Evolutionary conservation across 2,113 vertebrate genomes (phyloP).

Genomic region (Sapayoa aenigma): DNA sequence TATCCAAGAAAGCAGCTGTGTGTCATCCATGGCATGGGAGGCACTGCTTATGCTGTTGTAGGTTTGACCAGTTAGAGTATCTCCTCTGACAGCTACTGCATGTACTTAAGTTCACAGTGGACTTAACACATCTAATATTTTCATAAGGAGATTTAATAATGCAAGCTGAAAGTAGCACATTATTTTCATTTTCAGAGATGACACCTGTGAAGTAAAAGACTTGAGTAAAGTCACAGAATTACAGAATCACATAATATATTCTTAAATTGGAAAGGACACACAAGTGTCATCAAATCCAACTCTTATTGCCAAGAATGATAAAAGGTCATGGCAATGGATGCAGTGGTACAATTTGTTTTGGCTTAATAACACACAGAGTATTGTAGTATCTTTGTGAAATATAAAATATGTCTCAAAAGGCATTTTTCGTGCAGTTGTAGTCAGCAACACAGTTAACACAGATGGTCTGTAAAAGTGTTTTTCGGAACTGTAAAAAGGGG

Average conservation of each 20-base stretch:
- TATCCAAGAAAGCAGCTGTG: neutral
- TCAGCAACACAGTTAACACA: neutral
- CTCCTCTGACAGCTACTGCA: neutral
- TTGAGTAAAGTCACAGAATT: neutral
- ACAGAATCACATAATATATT: neutral
- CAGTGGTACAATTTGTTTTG: neutral
- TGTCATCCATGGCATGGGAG: neutral
- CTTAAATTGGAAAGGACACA: neutral
- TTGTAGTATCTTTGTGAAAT: neutral
- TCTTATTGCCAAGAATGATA: neutral
- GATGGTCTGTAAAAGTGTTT: neutral
- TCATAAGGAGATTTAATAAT: neutral
- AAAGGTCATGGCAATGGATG: neutral
- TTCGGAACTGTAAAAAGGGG: neutral
- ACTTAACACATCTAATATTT: neutral
- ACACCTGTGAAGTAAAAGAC: neutral
- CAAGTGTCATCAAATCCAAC: neutral
- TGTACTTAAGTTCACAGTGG: neutral
- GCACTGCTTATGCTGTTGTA: neutral
- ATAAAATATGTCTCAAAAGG: neutral
- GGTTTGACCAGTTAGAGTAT: neutral
- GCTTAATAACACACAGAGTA: neutral
- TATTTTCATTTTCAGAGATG: neutral
- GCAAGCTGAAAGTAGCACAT: neutral
- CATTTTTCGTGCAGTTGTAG: neutral